Evolutionary conservation across 2,888 invertebrate genomes (phyloP).

Genomic region (Epinotia brunnichana): DNA sequence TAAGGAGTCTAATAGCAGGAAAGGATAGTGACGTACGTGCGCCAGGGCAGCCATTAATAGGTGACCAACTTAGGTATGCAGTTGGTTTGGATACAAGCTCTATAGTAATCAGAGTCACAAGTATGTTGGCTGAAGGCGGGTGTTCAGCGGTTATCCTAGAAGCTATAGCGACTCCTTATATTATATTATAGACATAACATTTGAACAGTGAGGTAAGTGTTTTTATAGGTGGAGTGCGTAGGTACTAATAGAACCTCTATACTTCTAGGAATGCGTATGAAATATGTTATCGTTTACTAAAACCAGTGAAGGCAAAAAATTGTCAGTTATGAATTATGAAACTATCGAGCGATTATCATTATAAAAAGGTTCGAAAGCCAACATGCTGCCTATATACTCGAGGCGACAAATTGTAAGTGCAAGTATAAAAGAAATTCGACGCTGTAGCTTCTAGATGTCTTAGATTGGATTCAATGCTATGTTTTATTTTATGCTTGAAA

Average conservation of each 20-base stretch:
- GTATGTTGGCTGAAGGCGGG: constrained; percentile 16
- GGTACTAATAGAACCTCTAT: not conserved
- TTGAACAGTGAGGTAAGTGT: constrained; percentile 1
- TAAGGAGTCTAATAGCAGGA: constrained; percentile 80
- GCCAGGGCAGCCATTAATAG: constrained; percentile 40
- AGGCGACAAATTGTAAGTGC: too few species aligned
- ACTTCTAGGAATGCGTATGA: too few species aligned
- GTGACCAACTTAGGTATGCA: constrained; percentile 24
- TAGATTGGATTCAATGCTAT: not conserved
- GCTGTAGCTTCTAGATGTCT: too few species aligned
- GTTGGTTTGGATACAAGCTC: not conserved
- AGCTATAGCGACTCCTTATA: not conserved
- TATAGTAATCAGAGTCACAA: not conserved
- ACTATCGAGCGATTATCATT: too few species aligned
- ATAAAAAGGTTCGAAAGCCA: not conserved
- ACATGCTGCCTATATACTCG: not conserved
- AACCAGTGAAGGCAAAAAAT: not conserved
- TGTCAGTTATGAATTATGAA: not conserved
- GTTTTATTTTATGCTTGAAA: not conserved
- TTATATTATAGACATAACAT: constrained; percentile 11
- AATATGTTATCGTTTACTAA: too few species aligned
- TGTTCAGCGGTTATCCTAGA: constrained; percentile 29
- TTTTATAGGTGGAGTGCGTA: constrained; percentile 9
- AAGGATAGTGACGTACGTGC: constrained; percentile 70
- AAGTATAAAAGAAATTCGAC: too few species aligned